phyloP scores from a whole-genome alignment of 2,797 vertebrate species.

The Triplophysa bombifrons region DNA sequence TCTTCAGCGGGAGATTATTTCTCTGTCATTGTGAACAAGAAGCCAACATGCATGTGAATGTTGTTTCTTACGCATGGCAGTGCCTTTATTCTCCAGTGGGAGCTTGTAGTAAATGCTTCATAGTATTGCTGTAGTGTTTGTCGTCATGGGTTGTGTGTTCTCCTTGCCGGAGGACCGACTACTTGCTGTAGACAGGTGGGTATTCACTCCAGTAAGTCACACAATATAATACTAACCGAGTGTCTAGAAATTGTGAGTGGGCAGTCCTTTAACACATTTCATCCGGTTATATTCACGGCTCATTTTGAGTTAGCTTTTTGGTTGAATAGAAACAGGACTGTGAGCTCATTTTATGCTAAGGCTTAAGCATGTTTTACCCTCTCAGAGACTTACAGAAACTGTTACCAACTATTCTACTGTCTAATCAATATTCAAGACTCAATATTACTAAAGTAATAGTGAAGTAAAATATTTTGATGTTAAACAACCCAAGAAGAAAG shows the following conservation, averaged over 20 bases:
- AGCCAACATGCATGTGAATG: slow-evolving; percentile 9
- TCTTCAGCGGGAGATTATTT: neutral
- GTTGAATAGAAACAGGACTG: neutral
- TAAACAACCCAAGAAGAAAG: too few relatives aligned
- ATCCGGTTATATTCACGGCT: neutral
- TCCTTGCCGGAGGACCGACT: slow-evolving; percentile 82
- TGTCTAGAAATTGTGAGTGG: neutral
- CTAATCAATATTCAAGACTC: too few relatives aligned
- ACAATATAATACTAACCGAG: neutral
- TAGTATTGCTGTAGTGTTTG: neutral
- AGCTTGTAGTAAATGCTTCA: neutral
- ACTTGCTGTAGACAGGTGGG: slow-evolving; percentile 83
- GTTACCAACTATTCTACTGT: too few relatives aligned
- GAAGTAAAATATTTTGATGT: too few relatives aligned
- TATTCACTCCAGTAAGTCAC: slow-evolving; percentile 35
- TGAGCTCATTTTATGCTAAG: neutral
- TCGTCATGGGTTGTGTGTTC: slow-evolving; percentile 88
- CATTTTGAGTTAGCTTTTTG: neutral
- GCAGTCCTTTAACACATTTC: neutral
- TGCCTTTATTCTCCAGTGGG: slow-evolving; percentile 4
- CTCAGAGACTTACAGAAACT: neutral
- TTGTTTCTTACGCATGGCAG: neutral
- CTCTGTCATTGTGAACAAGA: neutral
- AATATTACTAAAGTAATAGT: too few relatives aligned
- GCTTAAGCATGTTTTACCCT: neutral